Conservation (phyloP, 2,888 invertebrate genomes). For the Drosophila subquinaria region DNA sequence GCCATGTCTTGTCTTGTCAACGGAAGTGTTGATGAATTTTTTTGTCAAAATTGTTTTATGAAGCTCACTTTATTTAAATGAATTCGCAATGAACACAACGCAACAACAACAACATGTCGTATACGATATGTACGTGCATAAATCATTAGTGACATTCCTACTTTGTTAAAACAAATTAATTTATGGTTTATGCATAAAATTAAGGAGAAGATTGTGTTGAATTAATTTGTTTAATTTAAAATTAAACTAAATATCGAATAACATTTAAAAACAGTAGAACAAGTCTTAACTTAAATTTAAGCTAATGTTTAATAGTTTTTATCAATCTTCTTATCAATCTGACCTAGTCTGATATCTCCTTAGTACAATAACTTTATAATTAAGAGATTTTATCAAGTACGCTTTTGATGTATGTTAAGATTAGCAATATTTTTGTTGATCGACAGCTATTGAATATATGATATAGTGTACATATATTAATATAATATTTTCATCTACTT, state of each 20-base stretch:
- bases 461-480: no score
- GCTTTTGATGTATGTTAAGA: no score
- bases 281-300: no score
- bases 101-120: slow-evolving; percentile 15
- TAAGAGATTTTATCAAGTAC: no score
- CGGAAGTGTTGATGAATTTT: slow-evolving; percentile 83
- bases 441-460: no score
- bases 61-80: slow-evolving; percentile 61
- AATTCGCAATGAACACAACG: slow-evolving; percentile 12
- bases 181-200: not conserved
- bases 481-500: no score
- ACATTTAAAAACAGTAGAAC: no score
- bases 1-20: slow-evolving; percentile 63
- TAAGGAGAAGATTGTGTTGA: not conserved
- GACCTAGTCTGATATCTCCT: no score
- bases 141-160: not conserved
- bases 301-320: no score
- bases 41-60: slow-evolving; percentile 79
- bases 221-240: not conserved
- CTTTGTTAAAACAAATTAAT: not conserved
- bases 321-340: no score
- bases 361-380: no score
- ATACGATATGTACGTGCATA: not conserved
- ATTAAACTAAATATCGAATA: not conserved
- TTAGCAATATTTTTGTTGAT: no score